These are phyloP conservation scores for Tipula unca DNA, from an alignment of 2,888 invertebrate species.

Conservation along the genomic window DNA sequence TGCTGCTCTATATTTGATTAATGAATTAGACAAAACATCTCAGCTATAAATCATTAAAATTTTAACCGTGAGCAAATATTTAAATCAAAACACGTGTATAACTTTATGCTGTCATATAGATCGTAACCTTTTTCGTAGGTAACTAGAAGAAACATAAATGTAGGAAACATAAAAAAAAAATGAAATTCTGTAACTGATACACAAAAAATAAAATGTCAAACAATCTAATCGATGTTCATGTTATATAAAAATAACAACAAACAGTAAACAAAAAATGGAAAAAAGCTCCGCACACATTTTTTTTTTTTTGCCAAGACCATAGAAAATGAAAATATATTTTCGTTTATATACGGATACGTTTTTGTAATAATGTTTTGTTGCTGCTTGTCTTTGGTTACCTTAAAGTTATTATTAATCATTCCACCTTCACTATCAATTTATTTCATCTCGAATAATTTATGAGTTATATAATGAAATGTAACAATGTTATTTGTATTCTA, in stretches of 20 bases:
- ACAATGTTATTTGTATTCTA: background rate
- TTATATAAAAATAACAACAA: background rate
- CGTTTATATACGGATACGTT: background rate
- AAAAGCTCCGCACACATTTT: background rate
- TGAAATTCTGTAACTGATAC: background rate
- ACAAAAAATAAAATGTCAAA: conserved; percentile 3
- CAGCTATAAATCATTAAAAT: background rate
- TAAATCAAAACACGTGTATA: conserved; percentile 2
- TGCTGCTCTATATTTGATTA: background rate
- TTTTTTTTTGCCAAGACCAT: background rate
- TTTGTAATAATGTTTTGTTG: background rate
- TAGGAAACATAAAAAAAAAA: background rate
- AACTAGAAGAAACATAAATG: background rate
- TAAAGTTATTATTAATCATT: background rate
- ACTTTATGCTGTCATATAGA: background rate
- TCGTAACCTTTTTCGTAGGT: background rate
- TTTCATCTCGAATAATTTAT: conserved; percentile 14
- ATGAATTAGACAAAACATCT: background rate
- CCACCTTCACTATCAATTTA: conserved; percentile 14
- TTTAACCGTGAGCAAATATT: background rate
- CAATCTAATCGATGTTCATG: conserved; percentile 14
- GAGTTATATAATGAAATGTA: conserved; percentile 8
- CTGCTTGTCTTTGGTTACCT: background rate
- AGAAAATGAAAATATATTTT: background rate
- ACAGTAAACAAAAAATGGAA: background rate